Percentiles rank a stretch among this genome's conserved stretches.
Evolutionary conservation across 2,113 vertebrate species (phyloP).

Genomic region (Engraulis encrasicolus): DNA sequence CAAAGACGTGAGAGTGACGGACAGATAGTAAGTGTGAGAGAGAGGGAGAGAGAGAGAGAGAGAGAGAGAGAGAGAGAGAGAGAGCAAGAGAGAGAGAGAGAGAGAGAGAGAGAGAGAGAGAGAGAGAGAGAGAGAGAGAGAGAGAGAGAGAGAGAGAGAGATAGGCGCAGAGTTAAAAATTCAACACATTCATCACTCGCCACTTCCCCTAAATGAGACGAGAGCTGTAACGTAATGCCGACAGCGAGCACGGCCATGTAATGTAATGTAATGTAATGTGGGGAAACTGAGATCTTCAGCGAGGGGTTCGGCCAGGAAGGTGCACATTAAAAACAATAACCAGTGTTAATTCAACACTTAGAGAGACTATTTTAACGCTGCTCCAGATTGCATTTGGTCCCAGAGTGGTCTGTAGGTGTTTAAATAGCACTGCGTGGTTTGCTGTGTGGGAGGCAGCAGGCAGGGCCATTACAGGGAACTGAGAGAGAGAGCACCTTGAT

Average conservation of each 20-base stretch:
- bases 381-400: too few species aligned
- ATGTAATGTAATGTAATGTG: too few species aligned
- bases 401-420: too few species aligned
- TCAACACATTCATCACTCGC: not conserved
- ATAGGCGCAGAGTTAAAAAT: conserved; percentile 9
- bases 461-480: not conserved
- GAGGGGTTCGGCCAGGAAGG: too few species aligned
- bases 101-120: not conserved
- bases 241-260: not conserved
- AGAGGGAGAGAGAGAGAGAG: not conserved
- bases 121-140: not conserved
- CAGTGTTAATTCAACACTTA: too few species aligned
- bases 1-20: not conserved
- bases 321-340: too few species aligned
- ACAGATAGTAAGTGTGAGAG: not conserved
- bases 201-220: not conserved
- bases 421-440: too few species aligned
- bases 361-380: too few species aligned
- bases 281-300: not conserved
- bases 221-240: conserved; percentile 1
- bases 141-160: not conserved
- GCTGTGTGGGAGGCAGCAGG: not conserved
- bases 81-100: not conserved
- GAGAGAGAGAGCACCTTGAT: not conserved
- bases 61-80: not conserved